A percentile compares a stretch with the other conserved stretches of the same genome.
Conservation (phyloP, 2,113 vertebrate species). For the Urocynchramus pylzowi region DNA sequence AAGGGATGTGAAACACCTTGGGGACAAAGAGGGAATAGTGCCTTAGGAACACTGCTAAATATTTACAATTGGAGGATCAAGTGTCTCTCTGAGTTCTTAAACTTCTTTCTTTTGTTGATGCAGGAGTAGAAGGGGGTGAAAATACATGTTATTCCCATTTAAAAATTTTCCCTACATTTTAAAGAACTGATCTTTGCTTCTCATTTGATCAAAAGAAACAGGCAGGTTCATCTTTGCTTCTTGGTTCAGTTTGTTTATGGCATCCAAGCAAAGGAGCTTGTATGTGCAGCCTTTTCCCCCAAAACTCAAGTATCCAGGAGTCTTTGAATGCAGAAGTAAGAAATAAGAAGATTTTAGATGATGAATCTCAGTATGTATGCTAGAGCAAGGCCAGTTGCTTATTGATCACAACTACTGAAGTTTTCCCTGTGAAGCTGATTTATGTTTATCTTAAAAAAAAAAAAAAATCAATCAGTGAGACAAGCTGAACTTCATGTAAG, state of each 20-base stretch:
- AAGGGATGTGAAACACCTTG: neutral
- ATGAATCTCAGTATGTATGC: neutral
- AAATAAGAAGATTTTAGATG: neutral
- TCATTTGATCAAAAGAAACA: neutral
- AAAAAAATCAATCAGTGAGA: neutral
- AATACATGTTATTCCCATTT: neutral
- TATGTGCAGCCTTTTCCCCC: neutral
- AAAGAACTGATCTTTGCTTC: neutral
- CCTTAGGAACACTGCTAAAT: neutral
- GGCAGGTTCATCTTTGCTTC: neutral
- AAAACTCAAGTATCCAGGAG: neutral
- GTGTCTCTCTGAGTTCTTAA: neutral
- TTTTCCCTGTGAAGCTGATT: conserved; percentile 17
- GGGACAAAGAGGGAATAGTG: neutral
- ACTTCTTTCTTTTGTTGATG: neutral
- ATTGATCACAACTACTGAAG: neutral
- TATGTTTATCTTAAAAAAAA: conserved; percentile 10
- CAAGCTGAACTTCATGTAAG: neutral
- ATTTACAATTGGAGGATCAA: neutral
- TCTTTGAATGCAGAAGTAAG: neutral
- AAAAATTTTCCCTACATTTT: neutral
- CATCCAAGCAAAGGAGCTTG: neutral
- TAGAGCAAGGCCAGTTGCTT: neutral
- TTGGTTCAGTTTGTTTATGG: neutral
- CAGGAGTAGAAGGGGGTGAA: neutral